These are phyloP conservation scores for Ondatra zibethicus DNA, from an alignment of 2,113 vertebrate species.

Conservation along the genomic window DNA sequence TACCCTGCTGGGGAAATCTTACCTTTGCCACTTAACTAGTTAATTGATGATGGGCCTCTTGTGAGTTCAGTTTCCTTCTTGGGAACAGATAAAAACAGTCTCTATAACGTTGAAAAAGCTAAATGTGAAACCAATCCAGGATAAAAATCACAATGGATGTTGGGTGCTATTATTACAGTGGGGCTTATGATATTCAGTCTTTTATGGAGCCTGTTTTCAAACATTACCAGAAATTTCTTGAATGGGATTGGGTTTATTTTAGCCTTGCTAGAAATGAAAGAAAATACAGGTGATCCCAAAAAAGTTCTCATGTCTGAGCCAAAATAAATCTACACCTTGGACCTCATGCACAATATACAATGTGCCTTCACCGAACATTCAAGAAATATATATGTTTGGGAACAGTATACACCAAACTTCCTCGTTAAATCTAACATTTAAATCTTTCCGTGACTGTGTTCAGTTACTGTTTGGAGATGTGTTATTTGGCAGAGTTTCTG, in stretches of 20 bases:
- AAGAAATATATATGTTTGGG: not conserved
- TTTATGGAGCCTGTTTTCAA: not conserved
- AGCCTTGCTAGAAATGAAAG: not conserved
- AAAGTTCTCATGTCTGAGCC: not conserved
- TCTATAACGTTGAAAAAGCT: not conserved
- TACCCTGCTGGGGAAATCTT: not conserved
- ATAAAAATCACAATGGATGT: not conserved
- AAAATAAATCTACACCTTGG: not conserved
- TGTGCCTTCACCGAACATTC: not conserved
- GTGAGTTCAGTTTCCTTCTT: conserved; percentile 37
- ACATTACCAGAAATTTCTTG: conserved; percentile 41
- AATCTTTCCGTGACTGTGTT: not conserved
- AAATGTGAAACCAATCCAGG: not conserved
- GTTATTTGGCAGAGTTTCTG: conserved; percentile 77
- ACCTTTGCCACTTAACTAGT: not conserved
- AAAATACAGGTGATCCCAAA: not conserved
- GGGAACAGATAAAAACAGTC: not conserved
- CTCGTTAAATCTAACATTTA: not conserved
- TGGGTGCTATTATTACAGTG: not conserved
- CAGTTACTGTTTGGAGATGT: not conserved
- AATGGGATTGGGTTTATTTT: not conserved
- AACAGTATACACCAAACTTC: not conserved
- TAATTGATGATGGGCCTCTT: not conserved
- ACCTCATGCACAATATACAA: not conserved
- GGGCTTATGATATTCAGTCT: not conserved